These are phyloP conservation scores for Xylocopa sonorina DNA, from an alignment of 1,140 invertebrate species.

Conservation along the genomic window DNA sequence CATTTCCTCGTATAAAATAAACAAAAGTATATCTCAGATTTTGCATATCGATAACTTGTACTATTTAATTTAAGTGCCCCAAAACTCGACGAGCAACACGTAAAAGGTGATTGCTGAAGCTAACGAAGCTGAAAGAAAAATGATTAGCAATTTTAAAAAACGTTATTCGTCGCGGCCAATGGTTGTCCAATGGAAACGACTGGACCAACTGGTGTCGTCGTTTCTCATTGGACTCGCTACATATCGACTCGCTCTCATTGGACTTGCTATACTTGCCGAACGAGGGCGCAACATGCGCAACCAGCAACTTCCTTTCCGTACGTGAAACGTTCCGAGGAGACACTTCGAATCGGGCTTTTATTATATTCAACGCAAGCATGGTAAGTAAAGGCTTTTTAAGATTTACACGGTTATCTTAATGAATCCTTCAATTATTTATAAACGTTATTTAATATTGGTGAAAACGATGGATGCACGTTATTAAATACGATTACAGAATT, in stretches of 20 bases:
- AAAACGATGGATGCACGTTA: conserved; percentile 35
- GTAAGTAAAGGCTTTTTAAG: conserved; percentile 26
- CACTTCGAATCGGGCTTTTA: not conserved
- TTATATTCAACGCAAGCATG: conserved; percentile 27
- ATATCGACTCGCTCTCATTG: no score
- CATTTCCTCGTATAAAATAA: not conserved
- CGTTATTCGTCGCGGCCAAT: no score
- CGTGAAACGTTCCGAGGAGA: not conserved
- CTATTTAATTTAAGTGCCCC: no score
- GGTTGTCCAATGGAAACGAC: no score
- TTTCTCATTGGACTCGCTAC: no score
- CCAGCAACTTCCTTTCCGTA: not conserved
- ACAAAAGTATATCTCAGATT: no score
- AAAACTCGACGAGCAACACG: no score
- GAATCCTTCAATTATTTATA: not conserved
- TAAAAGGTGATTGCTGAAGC: no score
- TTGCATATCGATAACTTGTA: no score
- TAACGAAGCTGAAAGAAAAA: no score
- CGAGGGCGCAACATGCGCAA: not conserved
- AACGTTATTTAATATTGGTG: not conserved
- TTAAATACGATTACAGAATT: conserved; percentile 4
- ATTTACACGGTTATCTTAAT: conserved; percentile 6
- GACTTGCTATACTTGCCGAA: not conserved
- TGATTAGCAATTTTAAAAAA: no score
- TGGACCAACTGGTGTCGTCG: no score